phyloP scores from a whole-genome alignment of 2,888 invertebrate species.

The Cheilosia urbana region DNA sequence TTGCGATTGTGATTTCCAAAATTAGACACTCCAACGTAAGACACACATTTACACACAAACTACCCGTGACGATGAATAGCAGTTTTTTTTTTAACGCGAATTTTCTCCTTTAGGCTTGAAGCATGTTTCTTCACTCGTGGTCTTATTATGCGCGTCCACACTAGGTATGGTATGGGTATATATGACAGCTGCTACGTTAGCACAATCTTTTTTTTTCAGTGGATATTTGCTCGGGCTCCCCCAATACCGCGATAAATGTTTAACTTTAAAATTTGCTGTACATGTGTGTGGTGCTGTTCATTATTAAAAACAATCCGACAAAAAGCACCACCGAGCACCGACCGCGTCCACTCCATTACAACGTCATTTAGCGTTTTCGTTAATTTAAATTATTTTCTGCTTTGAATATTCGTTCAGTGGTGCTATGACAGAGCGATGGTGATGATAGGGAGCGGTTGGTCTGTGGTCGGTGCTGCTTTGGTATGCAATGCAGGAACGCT shows the following conservation, averaged over 20 bases:
- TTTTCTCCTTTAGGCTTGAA: conserved; percentile 31
- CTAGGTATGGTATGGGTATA: conserved; percentile 25
- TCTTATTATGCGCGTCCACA: conserved; percentile 56
- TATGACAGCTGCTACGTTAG: conserved; percentile 58
- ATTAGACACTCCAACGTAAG: conserved; percentile 28
- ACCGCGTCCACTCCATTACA: conserved; percentile 43
- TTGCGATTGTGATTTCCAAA: conserved; percentile 49
- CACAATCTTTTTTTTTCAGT: conserved; percentile 13
- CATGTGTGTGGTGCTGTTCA: conserved; percentile 27
- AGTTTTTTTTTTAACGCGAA: conserved; percentile 35
- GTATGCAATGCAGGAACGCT: conserved; percentile 26
- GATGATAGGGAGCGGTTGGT: conserved; percentile 14
- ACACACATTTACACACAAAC: conserved; percentile 11
- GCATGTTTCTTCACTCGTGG: conserved; percentile 28
- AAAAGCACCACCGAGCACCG: conserved; percentile 6
- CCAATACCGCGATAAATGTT: conserved; percentile 23
- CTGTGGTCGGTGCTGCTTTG: background rate
- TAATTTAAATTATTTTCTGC: conserved; percentile 52
- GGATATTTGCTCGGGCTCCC: conserved; percentile 21
- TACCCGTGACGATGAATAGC: conserved; percentile 24
- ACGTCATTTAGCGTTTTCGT: conserved; percentile 52
- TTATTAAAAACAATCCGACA: conserved; percentile 55
- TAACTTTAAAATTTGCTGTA: conserved; percentile 47
- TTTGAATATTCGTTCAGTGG: conserved; percentile 36
- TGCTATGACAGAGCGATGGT: conserved; percentile 38